phyloP scores from a whole-genome alignment of 2,113 vertebrate genomes.

The Daphoenositta chrysoptera region DNA sequence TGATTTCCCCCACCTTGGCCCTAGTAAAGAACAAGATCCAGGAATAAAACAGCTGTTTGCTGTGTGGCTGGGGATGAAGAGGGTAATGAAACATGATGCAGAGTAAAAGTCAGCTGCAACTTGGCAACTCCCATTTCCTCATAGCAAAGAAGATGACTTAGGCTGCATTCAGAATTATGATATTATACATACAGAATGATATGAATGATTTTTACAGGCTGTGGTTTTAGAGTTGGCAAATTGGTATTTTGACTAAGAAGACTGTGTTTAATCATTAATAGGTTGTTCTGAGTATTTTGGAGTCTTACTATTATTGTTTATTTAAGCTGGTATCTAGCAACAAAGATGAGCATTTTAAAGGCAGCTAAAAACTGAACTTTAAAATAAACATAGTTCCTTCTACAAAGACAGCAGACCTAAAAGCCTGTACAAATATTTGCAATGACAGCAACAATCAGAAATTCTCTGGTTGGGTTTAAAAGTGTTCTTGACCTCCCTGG shows the following conservation, averaged over 20 bases:
- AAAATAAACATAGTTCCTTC: neutral
- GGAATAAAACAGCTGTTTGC: constrained; percentile 44
- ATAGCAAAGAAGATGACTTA: neutral
- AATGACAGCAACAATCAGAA: neutral
- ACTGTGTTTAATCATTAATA: neutral
- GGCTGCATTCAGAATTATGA: neutral
- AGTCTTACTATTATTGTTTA: constrained; percentile 5
- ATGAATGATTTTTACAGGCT: neutral
- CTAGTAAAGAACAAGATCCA: neutral
- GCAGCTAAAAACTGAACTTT: neutral
- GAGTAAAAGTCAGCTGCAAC: constrained; percentile 25
- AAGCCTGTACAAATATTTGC: neutral
- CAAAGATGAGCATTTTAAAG: neutral
- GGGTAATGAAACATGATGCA: constrained; percentile 31
- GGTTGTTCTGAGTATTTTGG: neutral
- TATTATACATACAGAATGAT: neutral
- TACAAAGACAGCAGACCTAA: neutral
- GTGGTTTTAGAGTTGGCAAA: neutral
- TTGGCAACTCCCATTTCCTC: constrained; percentile 19
- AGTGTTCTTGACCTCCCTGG: neutral
- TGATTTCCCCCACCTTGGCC: neutral
- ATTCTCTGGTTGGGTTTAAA: neutral
- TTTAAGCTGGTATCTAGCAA: neutral
- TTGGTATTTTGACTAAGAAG: neutral
- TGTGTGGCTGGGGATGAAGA: neutral